Evolutionary conservation across 2,888 invertebrate genomes (phyloP).

Genomic region (Drosophila formosana): DNA sequence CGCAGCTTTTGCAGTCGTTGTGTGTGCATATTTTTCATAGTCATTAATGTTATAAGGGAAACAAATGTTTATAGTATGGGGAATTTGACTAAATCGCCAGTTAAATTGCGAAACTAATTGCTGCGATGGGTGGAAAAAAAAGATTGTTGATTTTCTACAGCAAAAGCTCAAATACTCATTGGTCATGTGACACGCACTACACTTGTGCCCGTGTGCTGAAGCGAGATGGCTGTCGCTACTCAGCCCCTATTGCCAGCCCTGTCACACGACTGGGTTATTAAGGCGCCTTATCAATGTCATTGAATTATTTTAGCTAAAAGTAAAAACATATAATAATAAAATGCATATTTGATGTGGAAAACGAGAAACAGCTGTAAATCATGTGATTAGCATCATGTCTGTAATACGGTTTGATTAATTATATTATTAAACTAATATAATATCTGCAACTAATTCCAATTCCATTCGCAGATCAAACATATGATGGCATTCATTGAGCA

Average conservation of each 20-base stretch:
- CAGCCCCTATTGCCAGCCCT: conserved; percentile 31
- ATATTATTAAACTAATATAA: neutral
- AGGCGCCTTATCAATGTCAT: conserved; percentile 56
- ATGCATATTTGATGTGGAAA: conserved; percentile 22
- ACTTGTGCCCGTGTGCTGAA: conserved; percentile 60
- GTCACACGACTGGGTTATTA: conserved; percentile 48
- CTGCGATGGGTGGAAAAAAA: conserved; percentile 2
- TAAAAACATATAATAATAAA: conserved; percentile 33
- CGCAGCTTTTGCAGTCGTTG: conserved; percentile 19
- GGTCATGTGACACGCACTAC: conserved; percentile 81
- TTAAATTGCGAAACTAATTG: neutral
- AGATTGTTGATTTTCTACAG: conserved; percentile 38
- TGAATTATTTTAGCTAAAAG: conserved; percentile 47
- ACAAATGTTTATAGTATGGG: neutral
- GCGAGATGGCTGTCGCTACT: conserved; percentile 58
- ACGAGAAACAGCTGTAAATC: conserved; percentile 16
- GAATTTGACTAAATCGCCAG: neutral
- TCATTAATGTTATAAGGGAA: neutral
- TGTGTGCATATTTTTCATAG: conserved; percentile 9
- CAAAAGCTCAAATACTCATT: conserved; percentile 50
- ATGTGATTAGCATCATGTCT: conserved; percentile 39
- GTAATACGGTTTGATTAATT: conserved; percentile 9
- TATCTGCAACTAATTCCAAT: neutral
- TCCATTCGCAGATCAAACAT: conserved; percentile 94
- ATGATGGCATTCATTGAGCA: conserved; percentile 99